Evolutionary conservation across 1,140 invertebrate species (phyloP), one percentile per base, ranked within the genome.

Genomic region (Babylonia areolata): DNA sequence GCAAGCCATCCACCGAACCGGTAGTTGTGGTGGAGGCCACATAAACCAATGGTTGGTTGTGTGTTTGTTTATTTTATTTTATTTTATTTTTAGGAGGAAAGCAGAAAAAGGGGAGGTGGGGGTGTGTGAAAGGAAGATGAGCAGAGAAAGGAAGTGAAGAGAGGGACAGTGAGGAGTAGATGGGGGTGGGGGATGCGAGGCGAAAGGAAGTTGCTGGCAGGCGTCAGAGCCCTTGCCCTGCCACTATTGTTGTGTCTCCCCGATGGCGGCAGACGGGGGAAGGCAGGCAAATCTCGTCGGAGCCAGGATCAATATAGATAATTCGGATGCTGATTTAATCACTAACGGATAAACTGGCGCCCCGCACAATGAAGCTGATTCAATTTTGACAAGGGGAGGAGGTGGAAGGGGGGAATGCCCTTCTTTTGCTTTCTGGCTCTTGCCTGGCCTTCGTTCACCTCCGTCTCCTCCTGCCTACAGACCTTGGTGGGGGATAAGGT

Each of bases 271-370:
- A 54, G 71, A 42, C 84, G 42, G 75, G 46, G 58, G 46, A 51
- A 64, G 75, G 69, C 64, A 28, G 54, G 42, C 42, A 78, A 79
- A 58, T 85, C 73, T 78, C 33, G 39, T 28, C 51, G 84, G 84
- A 85, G 84, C 73, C 84, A 58, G 51, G n/a, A 85, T 79, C 77
- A 85, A 85, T 85, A 58, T 15, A 85, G 73, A 58, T 79, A 78
- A 85, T 83, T 83, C 37, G 31, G 81, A 40, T 83, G 81, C 58
- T 83, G 81, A 83, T 83, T 83, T 37, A 83, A 83, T 83, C 81
- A 83, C 54, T 40, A 0, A 39, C 17, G 69, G 58, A 85, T 85
- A 51, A 85, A 85, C 71, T n/a, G 77, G 73, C 51, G 46, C 37
- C 51, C 73, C 9, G 31, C 73, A 77, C 71, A 85, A 77, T 85